These are phyloP conservation scores for Aethes cnicana DNA, from an alignment of 2,888 invertebrate species.

Conservation along the genomic window DNA sequence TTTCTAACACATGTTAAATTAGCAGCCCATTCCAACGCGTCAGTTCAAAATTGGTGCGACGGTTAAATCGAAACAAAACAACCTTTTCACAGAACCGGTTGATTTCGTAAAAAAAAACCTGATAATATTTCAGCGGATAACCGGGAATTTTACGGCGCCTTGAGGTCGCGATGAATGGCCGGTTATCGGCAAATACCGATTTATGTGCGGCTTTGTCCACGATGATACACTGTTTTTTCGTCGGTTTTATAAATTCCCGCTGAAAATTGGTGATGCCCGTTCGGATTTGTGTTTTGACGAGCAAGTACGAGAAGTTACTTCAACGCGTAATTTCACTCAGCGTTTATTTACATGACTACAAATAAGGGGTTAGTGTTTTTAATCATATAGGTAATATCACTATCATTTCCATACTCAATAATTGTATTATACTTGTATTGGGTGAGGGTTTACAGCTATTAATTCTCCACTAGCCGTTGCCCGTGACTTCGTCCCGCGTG, in stretches of 20 bases:
- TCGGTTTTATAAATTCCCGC: not conserved
- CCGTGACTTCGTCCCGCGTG: no score
- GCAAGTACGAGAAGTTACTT: not conserved
- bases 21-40: not conserved
- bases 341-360: no score
- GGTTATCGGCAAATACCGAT: conserved; percentile 19
- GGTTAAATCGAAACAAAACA: not conserved
- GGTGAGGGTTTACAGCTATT: no score
- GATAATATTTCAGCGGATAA: conserved; percentile 4
- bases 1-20: no score
- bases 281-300: not conserved
- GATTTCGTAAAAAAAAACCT: conserved; percentile 1
- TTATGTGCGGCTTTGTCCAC: conserved; percentile 12
- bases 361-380: no score
- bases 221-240: conserved; percentile 10
- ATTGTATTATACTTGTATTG: no score
- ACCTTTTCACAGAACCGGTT: not conserved
- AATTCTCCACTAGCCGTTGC: no score
- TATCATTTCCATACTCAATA: no score
- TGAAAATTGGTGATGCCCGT: not conserved
- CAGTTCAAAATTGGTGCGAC: not conserved
- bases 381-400: no score
- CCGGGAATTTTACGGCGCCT: conserved; percentile 12
- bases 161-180: conserved; percentile 14
- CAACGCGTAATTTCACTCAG: not conserved